Evolutionary conservation across 2,888 invertebrate genomes (phyloP).

Genomic region (Volucella inanis): DNA sequence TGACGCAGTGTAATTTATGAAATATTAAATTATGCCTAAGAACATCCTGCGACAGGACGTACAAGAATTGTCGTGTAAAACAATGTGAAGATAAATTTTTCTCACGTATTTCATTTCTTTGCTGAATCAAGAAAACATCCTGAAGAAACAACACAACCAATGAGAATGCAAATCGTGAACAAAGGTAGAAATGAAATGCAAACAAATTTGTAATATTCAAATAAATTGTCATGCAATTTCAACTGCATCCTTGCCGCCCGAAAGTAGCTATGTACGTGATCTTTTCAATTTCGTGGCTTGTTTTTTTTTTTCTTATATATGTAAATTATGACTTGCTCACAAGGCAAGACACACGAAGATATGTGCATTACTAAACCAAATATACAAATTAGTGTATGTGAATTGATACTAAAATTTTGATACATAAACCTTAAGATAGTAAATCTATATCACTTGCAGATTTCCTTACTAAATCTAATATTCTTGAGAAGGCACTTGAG

Average conservation of each 20-base stretch:
- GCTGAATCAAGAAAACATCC: constrained; percentile 51
- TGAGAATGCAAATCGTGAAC: constrained; percentile 47
- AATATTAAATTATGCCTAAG: constrained; percentile 3
- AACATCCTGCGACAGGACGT: constrained; percentile 11
- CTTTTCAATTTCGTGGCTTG: background rate
- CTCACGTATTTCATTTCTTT: constrained; percentile 74
- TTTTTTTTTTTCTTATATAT: constrained; percentile 56
- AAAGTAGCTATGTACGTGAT: constrained; percentile 50
- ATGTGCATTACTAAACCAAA: too few relatives aligned
- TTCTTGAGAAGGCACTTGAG: too few relatives aligned
- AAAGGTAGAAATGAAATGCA: constrained; percentile 46
- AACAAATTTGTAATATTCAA: constrained; percentile 68
- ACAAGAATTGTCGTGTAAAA: constrained; percentile 37
- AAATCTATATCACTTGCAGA: too few relatives aligned
- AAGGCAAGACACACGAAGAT: background rate
- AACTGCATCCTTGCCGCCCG: constrained; percentile 49
- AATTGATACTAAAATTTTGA: too few relatives aligned
- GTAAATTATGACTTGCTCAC: constrained; percentile 9
- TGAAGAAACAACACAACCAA: constrained; percentile 21
- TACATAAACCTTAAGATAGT: too few relatives aligned
- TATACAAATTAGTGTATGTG: too few relatives aligned
- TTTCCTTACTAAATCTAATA: too few relatives aligned
- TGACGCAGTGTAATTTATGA: constrained; percentile 17
- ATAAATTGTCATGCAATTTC: constrained; percentile 64
- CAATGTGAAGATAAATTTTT: constrained; percentile 60